Conservation (phyloP, 2,797 vertebrate species). For the Sebastiscus tertius region DNA sequence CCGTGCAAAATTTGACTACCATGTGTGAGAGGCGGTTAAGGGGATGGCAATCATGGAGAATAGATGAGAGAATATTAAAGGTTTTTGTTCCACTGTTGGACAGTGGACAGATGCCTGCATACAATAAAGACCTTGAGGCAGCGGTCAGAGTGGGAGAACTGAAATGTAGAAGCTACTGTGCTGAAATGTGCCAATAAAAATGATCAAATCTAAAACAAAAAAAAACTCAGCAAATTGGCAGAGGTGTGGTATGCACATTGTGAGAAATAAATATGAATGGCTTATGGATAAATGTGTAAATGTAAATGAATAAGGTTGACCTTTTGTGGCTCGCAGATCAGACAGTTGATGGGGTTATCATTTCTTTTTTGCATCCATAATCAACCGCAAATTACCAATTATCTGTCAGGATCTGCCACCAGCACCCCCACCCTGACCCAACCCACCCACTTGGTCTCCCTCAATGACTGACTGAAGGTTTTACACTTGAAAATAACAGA, state of each 20-base stretch:
- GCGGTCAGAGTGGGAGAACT: background rate
- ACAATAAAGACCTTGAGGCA: background rate
- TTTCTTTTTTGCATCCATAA: constrained; percentile 1
- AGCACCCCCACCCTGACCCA: background rate
- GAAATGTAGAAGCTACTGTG: background rate
- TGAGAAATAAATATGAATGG: constrained; percentile 1
- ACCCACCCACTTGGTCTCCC: background rate
- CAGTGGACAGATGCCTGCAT: background rate
- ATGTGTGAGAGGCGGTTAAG: background rate
- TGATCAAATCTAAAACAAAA: background rate
- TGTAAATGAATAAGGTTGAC: background rate
- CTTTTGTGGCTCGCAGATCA: background rate
- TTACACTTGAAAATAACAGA: background rate
- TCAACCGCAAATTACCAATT: background rate
- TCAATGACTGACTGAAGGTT: background rate
- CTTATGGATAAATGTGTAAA: background rate
- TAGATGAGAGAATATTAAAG: background rate
- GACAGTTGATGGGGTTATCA: background rate
- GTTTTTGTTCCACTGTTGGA: background rate
- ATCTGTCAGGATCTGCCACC: background rate
- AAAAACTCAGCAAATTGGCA: background rate
- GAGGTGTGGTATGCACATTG: no score
- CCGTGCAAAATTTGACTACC: background rate
- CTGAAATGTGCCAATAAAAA: background rate
- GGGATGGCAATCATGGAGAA: background rate